Conservation (phyloP, 2,113 vertebrate species). For the Dicrurus megarhynchus region DNA sequence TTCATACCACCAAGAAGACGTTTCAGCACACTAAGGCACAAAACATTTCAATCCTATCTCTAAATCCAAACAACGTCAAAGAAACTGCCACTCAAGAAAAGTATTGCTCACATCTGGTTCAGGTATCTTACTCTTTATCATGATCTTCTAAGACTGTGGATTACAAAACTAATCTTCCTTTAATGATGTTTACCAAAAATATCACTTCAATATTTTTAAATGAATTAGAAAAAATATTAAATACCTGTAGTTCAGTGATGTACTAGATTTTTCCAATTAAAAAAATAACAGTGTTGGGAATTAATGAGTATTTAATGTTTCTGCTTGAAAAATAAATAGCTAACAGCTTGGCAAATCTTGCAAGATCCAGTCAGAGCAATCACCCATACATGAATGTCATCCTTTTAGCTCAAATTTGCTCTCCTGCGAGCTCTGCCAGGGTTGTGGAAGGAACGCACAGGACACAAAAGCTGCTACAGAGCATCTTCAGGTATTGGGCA, state of each 20-base stretch:
- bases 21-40: not conserved
- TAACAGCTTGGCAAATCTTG: not conserved
- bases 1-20: not conserved
- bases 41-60: not conserved
- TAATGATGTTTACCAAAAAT: not conserved
- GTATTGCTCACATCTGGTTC: not conserved
- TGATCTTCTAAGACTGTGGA: not conserved
- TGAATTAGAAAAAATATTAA: not conserved
- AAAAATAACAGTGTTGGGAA: not conserved
- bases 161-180: not conserved
- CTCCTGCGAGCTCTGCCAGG: not conserved
- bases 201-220: not conserved
- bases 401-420: not conserved
- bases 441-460: fast-evolving
- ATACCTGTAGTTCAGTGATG: not conserved
- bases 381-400: not conserved
- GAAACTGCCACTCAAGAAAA: not conserved
- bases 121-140: not conserved
- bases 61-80: not conserved
- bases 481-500: not conserved
- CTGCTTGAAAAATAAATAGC: not conserved
- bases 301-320: not conserved
- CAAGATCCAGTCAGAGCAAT: not conserved
- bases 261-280: not conserved
- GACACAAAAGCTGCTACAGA: not conserved